Conservation (phyloP, 2,113 vertebrate genomes). For the Phaethornis superciliosus region DNA sequence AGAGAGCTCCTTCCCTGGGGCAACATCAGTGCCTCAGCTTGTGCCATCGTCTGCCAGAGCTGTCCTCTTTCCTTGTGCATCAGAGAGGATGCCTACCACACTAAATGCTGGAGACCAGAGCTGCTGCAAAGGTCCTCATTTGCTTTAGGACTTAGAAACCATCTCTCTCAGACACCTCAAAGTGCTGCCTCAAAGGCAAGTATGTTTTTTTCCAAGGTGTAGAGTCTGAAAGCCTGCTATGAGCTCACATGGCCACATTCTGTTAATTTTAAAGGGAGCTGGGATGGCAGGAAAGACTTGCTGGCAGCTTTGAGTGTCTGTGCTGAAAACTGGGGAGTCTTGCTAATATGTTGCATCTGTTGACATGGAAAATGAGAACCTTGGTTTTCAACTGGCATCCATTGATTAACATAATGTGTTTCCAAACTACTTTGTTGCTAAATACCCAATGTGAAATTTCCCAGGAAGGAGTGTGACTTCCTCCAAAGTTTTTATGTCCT, state of each 20-base stretch:
- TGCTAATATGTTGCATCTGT: neutral
- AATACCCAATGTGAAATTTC: neutral
- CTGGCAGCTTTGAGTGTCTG: neutral
- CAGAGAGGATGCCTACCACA: neutral
- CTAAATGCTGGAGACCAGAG: conserved; percentile 32
- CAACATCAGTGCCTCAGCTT: neutral
- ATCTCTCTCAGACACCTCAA: neutral
- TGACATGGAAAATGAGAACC: neutral
- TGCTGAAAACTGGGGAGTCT: neutral
- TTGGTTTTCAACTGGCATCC: neutral
- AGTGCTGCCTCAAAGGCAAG: neutral
- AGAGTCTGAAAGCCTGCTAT: neutral
- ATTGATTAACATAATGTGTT: neutral
- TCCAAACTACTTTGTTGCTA: neutral
- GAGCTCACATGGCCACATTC: neutral
- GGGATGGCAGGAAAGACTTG: neutral
- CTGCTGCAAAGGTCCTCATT: conserved; percentile 34
- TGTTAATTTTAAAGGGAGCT: neutral
- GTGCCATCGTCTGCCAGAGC: conserved; percentile 27
- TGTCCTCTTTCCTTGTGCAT: neutral
- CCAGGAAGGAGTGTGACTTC: neutral
- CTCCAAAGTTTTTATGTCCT: neutral
- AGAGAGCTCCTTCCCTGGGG: conserved; percentile 6
- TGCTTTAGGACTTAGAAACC: neutral
- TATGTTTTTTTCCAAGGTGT: neutral